Conservation (phyloP, 2,888 invertebrate species). For the Caenorhabditis sp. region DNA sequence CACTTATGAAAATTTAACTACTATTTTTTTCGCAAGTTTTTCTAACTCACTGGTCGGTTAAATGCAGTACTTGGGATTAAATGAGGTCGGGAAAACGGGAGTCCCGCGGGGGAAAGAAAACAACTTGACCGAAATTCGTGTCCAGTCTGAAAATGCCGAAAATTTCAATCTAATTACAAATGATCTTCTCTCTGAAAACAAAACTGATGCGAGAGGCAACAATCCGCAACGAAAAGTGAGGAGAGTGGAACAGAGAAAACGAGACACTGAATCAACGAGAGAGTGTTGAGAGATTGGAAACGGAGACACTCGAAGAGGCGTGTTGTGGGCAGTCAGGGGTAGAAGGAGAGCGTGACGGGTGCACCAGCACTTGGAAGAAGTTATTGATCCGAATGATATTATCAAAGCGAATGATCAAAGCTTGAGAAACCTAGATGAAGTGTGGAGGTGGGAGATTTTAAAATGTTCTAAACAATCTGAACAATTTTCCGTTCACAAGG, state of each 20-base stretch:
- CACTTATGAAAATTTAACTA: no score
- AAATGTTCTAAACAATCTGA: no score
- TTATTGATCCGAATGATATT: not conserved
- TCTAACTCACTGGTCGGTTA: not conserved
- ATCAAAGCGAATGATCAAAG: not conserved
- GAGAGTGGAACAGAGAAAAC: not conserved
- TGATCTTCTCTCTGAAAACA: not conserved
- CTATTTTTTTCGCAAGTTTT: no score
- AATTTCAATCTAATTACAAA: not conserved
- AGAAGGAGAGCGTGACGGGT: not conserved
- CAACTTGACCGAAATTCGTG: no score
- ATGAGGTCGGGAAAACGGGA: not conserved
- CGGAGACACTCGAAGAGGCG: not conserved
- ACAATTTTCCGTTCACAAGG: no score
- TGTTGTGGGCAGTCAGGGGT: not conserved
- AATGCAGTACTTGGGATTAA: not conserved
- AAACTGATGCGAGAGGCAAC: not conserved
- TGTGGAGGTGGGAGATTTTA: no score
- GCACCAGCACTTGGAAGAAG: not conserved
- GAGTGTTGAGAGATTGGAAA: conserved; percentile 2
- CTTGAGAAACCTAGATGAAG: not conserved
- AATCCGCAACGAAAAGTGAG: not conserved
- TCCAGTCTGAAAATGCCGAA: not conserved
- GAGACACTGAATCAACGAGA: not conserved
- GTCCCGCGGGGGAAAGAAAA: not conserved